Conservation (phyloP, 2,888 invertebrate genomes). For the Eupithecia centaureata region DNA sequence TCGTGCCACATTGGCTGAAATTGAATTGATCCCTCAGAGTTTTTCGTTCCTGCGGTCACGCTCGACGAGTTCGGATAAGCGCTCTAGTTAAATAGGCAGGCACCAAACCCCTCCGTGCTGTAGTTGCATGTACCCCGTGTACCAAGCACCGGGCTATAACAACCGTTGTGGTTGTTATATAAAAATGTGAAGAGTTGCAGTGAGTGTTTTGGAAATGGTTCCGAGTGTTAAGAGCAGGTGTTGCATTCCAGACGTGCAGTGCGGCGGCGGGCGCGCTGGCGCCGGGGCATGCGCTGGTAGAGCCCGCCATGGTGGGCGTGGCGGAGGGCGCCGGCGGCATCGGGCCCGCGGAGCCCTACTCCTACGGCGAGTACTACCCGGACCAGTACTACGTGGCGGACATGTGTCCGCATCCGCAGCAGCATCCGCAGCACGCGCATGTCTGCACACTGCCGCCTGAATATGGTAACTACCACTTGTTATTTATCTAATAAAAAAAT, state of each 20-base stretch:
- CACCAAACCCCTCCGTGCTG: too few relatives aligned
- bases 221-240: neutral
- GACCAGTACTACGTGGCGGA: conserved; percentile 85
- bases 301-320: conserved; percentile 76
- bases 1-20: neutral
- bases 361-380: conserved; percentile 78
- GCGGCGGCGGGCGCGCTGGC: conserved; percentile 63
- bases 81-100: too few relatives aligned
- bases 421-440: conserved; percentile 85
- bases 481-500: too few relatives aligned
- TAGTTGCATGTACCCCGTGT: too few relatives aligned
- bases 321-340: conserved; percentile 71
- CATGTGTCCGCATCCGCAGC: conserved; percentile 86
- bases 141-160: neutral
- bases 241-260: conserved; percentile 58
- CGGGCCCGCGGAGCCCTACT: conserved; percentile 50
- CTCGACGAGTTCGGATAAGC: neutral
- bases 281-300: conserved; percentile 73
- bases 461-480: conserved; percentile 87
- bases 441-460: conserved; percentile 90
- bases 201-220: neutral
- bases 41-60: neutral
- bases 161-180: too few relatives aligned
- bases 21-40: neutral
- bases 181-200: neutral